Percentiles rank a stretch among this genome's conserved stretches.
These are phyloP conservation scores for Triplophysa siluroides DNA, from an alignment of 2,113 vertebrate genomes.

Conservation along the genomic window DNA sequence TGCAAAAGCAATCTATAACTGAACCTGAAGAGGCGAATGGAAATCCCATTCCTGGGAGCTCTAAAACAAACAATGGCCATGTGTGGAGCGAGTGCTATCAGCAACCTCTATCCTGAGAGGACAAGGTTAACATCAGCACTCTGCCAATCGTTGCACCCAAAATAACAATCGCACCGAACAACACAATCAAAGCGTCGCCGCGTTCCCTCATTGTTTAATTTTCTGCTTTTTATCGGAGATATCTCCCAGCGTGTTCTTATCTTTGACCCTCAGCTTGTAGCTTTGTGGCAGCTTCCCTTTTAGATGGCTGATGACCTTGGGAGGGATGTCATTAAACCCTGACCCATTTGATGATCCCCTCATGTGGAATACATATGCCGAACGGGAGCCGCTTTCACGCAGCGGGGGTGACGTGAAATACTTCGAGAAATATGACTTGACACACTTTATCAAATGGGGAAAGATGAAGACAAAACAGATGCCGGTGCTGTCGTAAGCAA, in stretches of 20 bases:
- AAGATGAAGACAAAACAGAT: conserved; percentile 99
- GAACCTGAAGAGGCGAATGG: conserved; percentile 64
- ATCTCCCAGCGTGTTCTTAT: conserved; percentile 85
- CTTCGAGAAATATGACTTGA: conserved; percentile 99
- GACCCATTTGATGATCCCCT: conserved; percentile 94
- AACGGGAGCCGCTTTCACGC: conserved; percentile 84
- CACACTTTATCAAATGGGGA: conserved; percentile 99
- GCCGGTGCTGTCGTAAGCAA: conserved; percentile 99
- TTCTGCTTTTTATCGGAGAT: conserved; percentile 81
- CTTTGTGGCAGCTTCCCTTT: conserved; percentile 82
- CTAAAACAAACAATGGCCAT: conserved; percentile 76
- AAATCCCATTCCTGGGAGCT: conserved; percentile 67
- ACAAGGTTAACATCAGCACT: conserved; percentile 74
- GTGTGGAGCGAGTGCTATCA: conserved; percentile 67
- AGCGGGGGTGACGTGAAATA: conserved; percentile 99
- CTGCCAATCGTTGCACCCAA: conserved; percentile 71
- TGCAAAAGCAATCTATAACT: conserved; percentile 62
- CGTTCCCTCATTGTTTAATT: conserved; percentile 85
- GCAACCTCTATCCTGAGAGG: conserved; percentile 65
- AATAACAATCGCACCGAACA: conserved; percentile 82
- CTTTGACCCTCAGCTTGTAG: conserved; percentile 94
- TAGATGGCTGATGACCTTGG: conserved; percentile 94
- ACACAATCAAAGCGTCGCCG: conserved; percentile 81
- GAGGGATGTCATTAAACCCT: conserved; percentile 91
- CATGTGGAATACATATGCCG: conserved; percentile 94